A percentile compares a stretch with the other conserved stretches of the same genome.
Conservation (phyloP, 1,140 invertebrate genomes). For the Drosophila elegans region DNA sequence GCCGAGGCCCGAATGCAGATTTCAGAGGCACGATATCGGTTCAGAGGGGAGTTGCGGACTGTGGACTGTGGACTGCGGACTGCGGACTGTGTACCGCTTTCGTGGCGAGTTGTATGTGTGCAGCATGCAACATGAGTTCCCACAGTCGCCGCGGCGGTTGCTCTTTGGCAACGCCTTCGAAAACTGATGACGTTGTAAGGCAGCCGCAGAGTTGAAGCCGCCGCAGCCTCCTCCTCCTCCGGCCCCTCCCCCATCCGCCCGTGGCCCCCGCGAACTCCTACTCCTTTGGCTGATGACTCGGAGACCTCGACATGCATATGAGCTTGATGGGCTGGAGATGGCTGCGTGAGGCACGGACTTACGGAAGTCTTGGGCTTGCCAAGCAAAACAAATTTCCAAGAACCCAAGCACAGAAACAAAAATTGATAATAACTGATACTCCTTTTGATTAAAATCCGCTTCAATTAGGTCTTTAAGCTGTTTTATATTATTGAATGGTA, state of each 20-base stretch:
- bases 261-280: conserved; percentile 22
- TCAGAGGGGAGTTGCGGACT: neutral
- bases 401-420: too few relatives aligned
- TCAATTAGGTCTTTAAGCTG: too few relatives aligned
- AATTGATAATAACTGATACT: too few relatives aligned
- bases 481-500: too few relatives aligned
- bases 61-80: neutral
- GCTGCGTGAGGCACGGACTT: conserved; percentile 22
- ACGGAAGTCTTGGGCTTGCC: neutral
- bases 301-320: conserved; percentile 73
- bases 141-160: conserved; percentile 75
- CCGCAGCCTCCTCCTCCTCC: conserved; percentile 17
- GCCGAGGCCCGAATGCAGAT: conserved; percentile 70
- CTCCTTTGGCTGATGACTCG: conserved; percentile 52
- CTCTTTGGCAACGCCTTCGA: conserved; percentile 80
- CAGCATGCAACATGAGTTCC: conserved; percentile 79
- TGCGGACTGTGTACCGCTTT: conserved; percentile 3
- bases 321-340: conserved; percentile 40
- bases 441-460: too few relatives aligned
- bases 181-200: conserved; percentile 82
- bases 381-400: too few relatives aligned
- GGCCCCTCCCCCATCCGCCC: neutral
- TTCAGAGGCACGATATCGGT: conserved; percentile 74
- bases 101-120: conserved; percentile 64
- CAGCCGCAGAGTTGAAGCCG: conserved; percentile 55